A percentile compares a stretch with the other conserved stretches of the same genome.
These are phyloP conservation scores for Conchocele bisecta DNA, from an alignment of 2,888 invertebrate genomes.

Conservation along the genomic window DNA sequence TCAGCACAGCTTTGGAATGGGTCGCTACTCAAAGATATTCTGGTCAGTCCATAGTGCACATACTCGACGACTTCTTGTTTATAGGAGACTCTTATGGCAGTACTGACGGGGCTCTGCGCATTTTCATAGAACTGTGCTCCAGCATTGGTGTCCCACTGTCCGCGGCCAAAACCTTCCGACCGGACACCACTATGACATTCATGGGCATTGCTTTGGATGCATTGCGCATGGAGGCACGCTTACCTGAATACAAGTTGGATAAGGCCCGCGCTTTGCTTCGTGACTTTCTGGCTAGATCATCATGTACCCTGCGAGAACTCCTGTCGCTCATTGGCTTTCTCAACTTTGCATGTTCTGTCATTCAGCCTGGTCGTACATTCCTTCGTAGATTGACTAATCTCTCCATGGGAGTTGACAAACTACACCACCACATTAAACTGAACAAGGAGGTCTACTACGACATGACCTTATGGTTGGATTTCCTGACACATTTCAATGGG, in stretches of 20 bases:
- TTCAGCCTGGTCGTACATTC: constrained; percentile 20
- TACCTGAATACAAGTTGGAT: constrained; percentile 8
- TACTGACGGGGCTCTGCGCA: not conserved
- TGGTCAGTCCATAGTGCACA: constrained; percentile 13
- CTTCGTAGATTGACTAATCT: not conserved
- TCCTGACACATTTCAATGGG: too few species aligned
- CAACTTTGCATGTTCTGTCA: constrained; percentile 22
- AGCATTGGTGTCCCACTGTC: constrained; percentile 18
- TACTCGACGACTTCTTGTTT: constrained; percentile 39
- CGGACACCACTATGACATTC: constrained; percentile 10
- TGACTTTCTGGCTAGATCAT: not conserved
- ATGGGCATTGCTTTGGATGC: constrained; percentile 18
- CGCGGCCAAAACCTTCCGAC: constrained; percentile 15
- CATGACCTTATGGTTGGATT: too few species aligned
- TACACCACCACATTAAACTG: too few species aligned
- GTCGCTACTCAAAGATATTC: constrained; percentile 16
- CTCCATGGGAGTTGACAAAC: not conserved
- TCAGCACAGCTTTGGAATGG: constrained; percentile 35
- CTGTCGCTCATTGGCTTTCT: constrained; percentile 22
- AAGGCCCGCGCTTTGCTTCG: not conserved
- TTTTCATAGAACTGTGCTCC: constrained; percentile 6
- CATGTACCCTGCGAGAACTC: constrained; percentile 6
- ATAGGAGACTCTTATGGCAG: not conserved
- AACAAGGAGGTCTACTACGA: too few species aligned
- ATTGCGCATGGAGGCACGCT: constrained; percentile 3